Evolutionary conservation across 1,140 invertebrate genomes (phyloP).

Genomic region (Mya arenaria): DNA sequence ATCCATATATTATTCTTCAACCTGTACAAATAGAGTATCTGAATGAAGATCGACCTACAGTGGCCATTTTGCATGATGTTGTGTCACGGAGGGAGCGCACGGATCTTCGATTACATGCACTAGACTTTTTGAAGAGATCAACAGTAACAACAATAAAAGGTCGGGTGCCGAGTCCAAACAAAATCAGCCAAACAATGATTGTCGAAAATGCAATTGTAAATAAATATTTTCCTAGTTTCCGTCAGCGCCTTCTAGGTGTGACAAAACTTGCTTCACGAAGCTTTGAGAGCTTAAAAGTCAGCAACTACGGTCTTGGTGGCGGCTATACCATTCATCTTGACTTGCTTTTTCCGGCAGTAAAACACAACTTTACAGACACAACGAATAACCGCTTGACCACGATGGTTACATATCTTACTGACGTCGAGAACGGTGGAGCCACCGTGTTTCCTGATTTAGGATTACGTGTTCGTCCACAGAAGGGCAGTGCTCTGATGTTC

Average conservation of each 20-base stretch:
- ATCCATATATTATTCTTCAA: background rate
- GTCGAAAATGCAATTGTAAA: background rate
- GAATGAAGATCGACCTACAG: background rate
- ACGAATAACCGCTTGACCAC: background rate
- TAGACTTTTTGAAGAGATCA: background rate
- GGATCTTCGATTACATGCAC: background rate
- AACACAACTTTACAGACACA: background rate
- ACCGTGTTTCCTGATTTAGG: conserved; percentile 1
- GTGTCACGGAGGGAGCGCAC: background rate
- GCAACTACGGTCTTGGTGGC: conserved; percentile 7
- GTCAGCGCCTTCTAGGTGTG: background rate
- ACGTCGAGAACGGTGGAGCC: background rate
- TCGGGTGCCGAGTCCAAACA: background rate
- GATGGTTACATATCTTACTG: background rate
- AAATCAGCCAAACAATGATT: background rate
- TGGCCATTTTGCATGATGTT: background rate
- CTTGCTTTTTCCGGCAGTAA: background rate
- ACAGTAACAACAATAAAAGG: background rate
- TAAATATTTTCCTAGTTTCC: background rate
- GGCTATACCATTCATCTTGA: background rate
- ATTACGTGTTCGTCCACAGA: background rate
- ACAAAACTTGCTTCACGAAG: background rate
- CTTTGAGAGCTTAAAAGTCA: background rate
- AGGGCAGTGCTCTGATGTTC: conserved; percentile 6
- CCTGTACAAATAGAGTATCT: background rate